Percentiles rank a stretch among this genome's conserved stretches.
phyloP scores from a whole-genome alignment of 2,888 invertebrate genomes.

The Incurvaria masculella region DNA sequence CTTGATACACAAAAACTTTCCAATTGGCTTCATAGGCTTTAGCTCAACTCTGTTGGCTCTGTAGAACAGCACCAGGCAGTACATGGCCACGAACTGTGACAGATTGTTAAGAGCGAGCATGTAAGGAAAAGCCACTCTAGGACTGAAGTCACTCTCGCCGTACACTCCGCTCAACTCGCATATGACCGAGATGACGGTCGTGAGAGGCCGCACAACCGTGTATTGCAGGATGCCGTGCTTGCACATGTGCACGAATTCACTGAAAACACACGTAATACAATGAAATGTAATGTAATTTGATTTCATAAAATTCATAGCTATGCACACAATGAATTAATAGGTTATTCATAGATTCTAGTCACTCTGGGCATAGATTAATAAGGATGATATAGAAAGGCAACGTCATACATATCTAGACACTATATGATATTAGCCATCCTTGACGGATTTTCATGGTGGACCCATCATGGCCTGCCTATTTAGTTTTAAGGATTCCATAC shows the following conservation, averaged over 20 bases:
- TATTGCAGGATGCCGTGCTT: constrained; percentile 97
- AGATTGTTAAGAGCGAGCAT: constrained; percentile 86
- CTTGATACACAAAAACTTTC: constrained; percentile 96
- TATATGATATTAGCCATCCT: too few relatives aligned
- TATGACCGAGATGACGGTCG: constrained; percentile 85
- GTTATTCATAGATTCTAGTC: too few relatives aligned
- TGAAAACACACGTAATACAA: constrained; percentile 34
- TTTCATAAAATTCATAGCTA: not conserved
- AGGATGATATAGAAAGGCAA: too few relatives aligned
- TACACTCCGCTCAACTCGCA: constrained; percentile 84
- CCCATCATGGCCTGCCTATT: too few relatives aligned
- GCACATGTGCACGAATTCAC: constrained; percentile 90
- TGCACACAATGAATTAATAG: not conserved
- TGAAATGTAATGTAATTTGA: not conserved
- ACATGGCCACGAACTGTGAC: constrained; percentile 96
- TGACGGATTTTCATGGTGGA: too few relatives aligned
- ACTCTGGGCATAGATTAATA: too few relatives aligned
- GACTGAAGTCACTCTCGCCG: constrained; percentile 87
- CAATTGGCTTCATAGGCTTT: constrained; percentile 89
- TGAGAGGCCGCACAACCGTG: constrained; percentile 86
- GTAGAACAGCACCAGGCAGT: constrained; percentile 92
- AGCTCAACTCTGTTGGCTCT: constrained; percentile 83
- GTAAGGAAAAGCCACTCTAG: constrained; percentile 85
- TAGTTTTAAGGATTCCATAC: too few relatives aligned
- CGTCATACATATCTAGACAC: too few relatives aligned